Conservation (phyloP, 2,113 vertebrate genomes). For the Callopanchax toddi region DNA sequence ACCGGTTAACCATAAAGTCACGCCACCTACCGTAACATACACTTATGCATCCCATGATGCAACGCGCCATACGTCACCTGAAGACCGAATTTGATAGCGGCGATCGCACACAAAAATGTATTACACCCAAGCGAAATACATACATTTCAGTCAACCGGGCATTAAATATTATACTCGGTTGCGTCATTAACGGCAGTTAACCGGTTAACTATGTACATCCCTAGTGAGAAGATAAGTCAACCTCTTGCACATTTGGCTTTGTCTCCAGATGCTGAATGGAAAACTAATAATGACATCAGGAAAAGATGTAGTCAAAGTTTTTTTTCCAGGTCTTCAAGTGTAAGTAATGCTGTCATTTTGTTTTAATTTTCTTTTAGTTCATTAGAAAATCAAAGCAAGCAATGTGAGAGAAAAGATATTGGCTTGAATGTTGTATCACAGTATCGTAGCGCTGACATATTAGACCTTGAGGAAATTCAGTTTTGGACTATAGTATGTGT, state of each 20-base stretch:
- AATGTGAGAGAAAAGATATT: constrained; percentile 4
- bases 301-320: not conserved
- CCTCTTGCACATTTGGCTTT: constrained; percentile 22
- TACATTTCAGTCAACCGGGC: no score
- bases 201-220: no score
- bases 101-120: no score
- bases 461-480: constrained; percentile 8
- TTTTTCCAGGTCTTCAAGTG: not conserved
- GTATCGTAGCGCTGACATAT: not conserved
- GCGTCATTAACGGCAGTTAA: no score
- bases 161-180: no score
- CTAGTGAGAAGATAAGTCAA: constrained; percentile 23
- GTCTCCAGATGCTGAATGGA: constrained; percentile 23
- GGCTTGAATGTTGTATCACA: not conserved
- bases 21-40: no score
- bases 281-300: constrained; percentile 20
- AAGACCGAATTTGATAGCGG: no score
- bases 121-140: no score
- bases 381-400: not conserved
- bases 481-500: not conserved
- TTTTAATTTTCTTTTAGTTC: constrained; percentile 2
- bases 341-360: constrained; percentile 11
- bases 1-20: no score
- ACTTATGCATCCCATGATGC: no score
- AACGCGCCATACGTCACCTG: no score